These are phyloP conservation scores for Polyommatus iphigenia DNA, from an alignment of 2,888 invertebrate species.

Conservation along the genomic window DNA sequence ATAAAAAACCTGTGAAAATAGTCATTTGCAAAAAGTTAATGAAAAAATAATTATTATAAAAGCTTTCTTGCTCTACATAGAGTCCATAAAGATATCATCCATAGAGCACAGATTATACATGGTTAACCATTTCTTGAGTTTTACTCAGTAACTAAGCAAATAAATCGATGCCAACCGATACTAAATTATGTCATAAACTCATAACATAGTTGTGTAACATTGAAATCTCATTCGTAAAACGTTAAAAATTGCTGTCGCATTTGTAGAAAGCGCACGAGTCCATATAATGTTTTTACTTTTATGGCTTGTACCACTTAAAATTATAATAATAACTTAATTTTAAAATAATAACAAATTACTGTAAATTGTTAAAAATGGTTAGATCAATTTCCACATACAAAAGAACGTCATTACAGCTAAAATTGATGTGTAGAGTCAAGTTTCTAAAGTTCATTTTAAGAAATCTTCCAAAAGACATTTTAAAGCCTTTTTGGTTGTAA, in stretches of 20 bases:
- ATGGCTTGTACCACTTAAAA: constrained; percentile 34
- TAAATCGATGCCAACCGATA: background rate
- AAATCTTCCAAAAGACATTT: background rate
- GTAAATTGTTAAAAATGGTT: background rate
- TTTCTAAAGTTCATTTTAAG: background rate
- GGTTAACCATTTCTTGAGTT: background rate
- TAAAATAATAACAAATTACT: background rate
- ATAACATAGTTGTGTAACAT: constrained; percentile 44
- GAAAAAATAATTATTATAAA: no score
- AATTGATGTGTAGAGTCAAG: background rate
- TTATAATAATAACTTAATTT: background rate
- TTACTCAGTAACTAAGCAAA: background rate
- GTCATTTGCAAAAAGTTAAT: no score
- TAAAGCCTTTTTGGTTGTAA: no score
- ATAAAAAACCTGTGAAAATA: no score
- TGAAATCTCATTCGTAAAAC: constrained; percentile 56
- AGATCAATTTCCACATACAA: background rate
- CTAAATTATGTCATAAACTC: background rate
- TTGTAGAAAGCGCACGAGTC: constrained; percentile 43
- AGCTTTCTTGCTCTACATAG: no score
- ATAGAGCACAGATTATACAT: background rate
- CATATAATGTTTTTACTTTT: constrained; percentile 35
- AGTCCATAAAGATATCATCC: background rate
- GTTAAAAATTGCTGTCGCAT: constrained; percentile 46
- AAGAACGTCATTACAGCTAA: background rate